Base-by-base conservation (phyloP, 2,888 invertebrate species). In the Pocota personata region DNA sequence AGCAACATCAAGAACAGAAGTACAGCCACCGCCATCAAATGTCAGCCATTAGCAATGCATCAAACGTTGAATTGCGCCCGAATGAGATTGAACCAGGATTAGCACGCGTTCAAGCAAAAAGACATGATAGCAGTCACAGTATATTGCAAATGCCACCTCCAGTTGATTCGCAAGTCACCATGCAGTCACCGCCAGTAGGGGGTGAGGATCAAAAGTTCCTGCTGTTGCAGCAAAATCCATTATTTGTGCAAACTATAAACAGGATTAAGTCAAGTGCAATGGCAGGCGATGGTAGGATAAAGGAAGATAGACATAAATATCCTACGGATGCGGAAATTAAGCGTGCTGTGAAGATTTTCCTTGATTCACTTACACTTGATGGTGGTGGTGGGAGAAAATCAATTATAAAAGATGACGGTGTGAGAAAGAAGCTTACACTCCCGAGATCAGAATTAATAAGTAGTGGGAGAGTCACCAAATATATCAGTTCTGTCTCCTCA, bases 271-370 rank as follows among this genome's bases (percentile, higher is more conserved):
- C 60, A 60, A 80, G 60, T 75, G 43, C 60, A 55, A 69, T 30
- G 8, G 7, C 62, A 37, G 10, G 12, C 10, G 21, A n/a, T 62
- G 55, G 24, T 37, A 27, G 27, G 1, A 62, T 7, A 48, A 75
- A 62, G 10, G 19, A 35, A 30, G 24, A 55, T 3, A 35, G 14
- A 30, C n/a, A 55, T 8, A 52, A 67, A 46, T 48, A 40, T 62
- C 62, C 62, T 14, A 50, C 52, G 21, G 55, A 73, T 30, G 40
- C 46, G 14, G 83, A 84, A 69, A 57, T 84, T 57, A 79, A 79
- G 10, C 62, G 75, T 40, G 83, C 83, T 37, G 83, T 84, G 21
- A 75, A 79, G 35, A 75, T 84, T 57, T 84, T 84, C 32, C 62
- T 84, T 12, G 67, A 69, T 27, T 75, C 83, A 6, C 67, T 83